These are phyloP conservation scores for Arctocebus calabarensis DNA, from an alignment of 2,797 vertebrate species.

Conservation along the genomic window DNA sequence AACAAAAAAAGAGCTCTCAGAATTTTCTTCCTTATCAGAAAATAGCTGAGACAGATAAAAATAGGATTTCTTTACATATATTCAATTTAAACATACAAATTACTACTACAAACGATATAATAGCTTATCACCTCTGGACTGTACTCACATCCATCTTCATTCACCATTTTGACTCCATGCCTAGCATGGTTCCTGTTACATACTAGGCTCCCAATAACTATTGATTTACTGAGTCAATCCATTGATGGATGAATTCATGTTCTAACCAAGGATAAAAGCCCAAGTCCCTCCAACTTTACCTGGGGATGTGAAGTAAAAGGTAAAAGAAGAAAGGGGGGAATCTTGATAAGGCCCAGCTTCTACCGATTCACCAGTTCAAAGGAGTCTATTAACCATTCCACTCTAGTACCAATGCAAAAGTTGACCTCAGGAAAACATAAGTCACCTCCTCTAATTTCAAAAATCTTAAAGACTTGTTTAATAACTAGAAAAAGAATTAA, in stretches of 20 bases:
- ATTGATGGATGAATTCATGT: background rate
- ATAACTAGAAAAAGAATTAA: constrained; percentile 42
- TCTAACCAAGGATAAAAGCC: background rate
- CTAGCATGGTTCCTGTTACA: background rate
- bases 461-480: constrained; percentile 48
- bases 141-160: background rate
- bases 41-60: constrained; percentile 15
- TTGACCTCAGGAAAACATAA: background rate
- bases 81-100: constrained; percentile 47
- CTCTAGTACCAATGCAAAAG: background rate
- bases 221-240: background rate
- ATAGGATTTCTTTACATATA: constrained; percentile 27
- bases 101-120: background rate
- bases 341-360: background rate
- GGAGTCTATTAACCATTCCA: background rate
- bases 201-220: background rate
- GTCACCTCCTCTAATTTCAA: background rate
- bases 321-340: background rate
- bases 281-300: constrained; percentile 23
- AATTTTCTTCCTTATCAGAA: constrained; percentile 21
- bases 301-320: background rate
- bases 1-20: background rate
- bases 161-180: constrained; percentile 30
- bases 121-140: background rate
- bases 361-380: constrained; percentile 30